Percentiles rank a stretch among this genome's conserved stretches.
Evolutionary conservation across 2,888 invertebrate species (phyloP).

Genomic region (Spilarctia lutea): DNA sequence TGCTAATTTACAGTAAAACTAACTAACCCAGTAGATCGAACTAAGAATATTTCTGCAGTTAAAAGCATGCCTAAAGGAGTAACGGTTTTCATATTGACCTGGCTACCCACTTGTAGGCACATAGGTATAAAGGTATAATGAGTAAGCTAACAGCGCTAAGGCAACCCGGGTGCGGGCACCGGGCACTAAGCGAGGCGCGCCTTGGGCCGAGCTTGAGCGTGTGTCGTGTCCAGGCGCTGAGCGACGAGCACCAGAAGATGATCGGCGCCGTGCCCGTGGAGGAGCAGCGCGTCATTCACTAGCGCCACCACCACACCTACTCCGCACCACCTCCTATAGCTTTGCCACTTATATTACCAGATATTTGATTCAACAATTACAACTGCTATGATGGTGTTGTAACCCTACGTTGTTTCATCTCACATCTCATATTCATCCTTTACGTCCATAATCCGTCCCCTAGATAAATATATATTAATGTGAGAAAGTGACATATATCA

Average conservation of each 20-base stretch:
- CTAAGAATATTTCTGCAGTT: too few species aligned
- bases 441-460: neutral
- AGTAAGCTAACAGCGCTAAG: neutral
- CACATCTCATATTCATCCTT: neutral
- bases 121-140: neutral
- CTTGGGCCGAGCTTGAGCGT: conserved; percentile 19
- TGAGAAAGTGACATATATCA: neutral
- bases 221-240: conserved; percentile 89
- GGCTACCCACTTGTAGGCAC: neutral
- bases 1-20: too few species aligned
- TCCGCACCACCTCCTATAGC: neutral
- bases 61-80: too few species aligned
- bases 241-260: conserved; percentile 94
- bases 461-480: neutral
- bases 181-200: neutral
- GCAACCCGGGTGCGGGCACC: neutral
- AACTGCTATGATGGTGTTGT: neutral
- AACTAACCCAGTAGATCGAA: too few species aligned
- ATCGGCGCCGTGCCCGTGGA: conserved; percentile 84
- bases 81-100: neutral
- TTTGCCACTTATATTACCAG: neutral
- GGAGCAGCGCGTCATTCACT: conserved; percentile 77
- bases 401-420: neutral
- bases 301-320: conserved; percentile 26
- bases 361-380: neutral